Evolutionary conservation across 2,797 vertebrate species (phyloP), one percentile per base, ranked within the genome.

Genomic region (Ctenopoma kingsleyae): DNA sequence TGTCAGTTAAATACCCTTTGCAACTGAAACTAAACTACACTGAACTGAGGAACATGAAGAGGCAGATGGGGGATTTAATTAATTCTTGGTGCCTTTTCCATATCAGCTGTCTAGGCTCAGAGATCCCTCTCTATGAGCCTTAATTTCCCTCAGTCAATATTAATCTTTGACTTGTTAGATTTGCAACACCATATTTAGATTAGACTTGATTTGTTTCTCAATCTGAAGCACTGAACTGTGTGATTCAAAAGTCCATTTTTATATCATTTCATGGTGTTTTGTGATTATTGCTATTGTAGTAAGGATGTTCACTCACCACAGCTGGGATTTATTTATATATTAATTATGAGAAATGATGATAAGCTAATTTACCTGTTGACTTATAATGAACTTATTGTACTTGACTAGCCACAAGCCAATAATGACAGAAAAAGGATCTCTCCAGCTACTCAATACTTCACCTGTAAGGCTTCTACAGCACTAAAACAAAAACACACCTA

Each of bases 61-160:
- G 57, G 60, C 72, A 79, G 82, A 68, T 76, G 72, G 74, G 71
- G 85, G 87, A 82, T 59, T 75, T 58, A 77, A 82, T 67, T 57
- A 80, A 76, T 71, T 80, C 61, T 71, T 17, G 4, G 49, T 74
- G 70, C 53, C 56, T 81, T 80, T 85, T 82, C 74, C 64, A 62
- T 83, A 76, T 70, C 57, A 30, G 27, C 69, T 54, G 59, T 68
- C 81, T 83, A 38, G 59, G 36, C 57, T 53, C 59, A 38, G 12
- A 13, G 12, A 13, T 44, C 47, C 40, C 27, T 55, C 71, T 65
- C 61, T 68, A 69, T 56, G 52, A 81, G 68, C 47, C 52, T 72
- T 83, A 54, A 84, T 90, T 84, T 83, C 60, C 72, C 63, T 71
- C 76, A 60, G 84, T 81, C 88, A 90, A 83, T 89, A 84, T 87